Base-by-base conservation (phyloP, 2,888 invertebrate species). In the Meganola albula region DNA sequence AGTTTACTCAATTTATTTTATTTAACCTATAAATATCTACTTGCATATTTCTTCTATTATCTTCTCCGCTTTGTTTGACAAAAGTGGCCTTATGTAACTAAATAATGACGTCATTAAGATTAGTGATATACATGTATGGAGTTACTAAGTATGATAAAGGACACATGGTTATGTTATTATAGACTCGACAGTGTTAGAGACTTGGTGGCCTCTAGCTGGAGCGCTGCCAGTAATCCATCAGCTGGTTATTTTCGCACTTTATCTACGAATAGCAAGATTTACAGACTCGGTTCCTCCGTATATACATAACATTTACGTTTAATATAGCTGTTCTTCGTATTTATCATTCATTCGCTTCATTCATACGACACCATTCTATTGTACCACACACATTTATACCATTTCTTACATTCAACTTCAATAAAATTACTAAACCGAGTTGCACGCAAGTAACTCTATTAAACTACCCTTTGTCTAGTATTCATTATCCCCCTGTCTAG, bases 401-500 rank as follows among this genome's bases (percentile, higher is more conserved):
- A 53, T 64, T 69, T 70, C 63, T 58, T 56, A 56, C 55, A 55
- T 50, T 48, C 41, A 42, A 35, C 39, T 50, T 50, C 39, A 63
- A 50, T 58, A 64, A 63, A 63, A 63, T 63, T 60, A 68, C 58
- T 56, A 68, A 74, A 71, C 70, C 69, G 72, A 72, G 76, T 73
- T 68, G 73, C 74, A 74, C 70, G 75, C 74, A 76, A 79, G 76
- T 78, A 77, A 80, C 77, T 77, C 76, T 79, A 82, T 79, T 82
- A 78, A 77, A 80, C 73, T 70, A 57, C 65, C 58, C 64, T 74
- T 74, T 76, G 79, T 82, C 83, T 84, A 83, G 83, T 74, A 77
- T 80, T 79, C 78, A 80, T 78, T 83, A 82, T 75, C 61, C 79
- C 82, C 82, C 82, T 79, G 75, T 75, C 82, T 83, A 83, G 80